Percentiles rank a stretch among this genome's conserved stretches.
phyloP scores from a whole-genome alignment of 2,113 vertebrate genomes.

The Tor tambroides region DNA sequence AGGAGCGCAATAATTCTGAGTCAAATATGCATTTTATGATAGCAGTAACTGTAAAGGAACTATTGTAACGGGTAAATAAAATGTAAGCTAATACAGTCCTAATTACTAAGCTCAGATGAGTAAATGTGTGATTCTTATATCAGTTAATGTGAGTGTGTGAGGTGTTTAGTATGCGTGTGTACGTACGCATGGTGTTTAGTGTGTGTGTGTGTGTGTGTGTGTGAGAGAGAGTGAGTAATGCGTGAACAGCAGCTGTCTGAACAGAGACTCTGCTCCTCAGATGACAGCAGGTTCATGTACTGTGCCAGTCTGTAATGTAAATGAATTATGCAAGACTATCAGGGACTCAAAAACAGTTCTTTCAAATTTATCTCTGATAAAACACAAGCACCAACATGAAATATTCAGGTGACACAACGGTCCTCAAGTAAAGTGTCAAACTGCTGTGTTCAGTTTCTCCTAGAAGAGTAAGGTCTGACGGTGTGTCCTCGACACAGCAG shows the following conservation, averaged over 20 bases:
- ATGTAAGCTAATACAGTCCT: too few relatives aligned
- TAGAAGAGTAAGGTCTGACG: neutral
- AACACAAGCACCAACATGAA: neutral
- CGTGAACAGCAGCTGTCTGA: neutral
- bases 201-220: too few relatives aligned
- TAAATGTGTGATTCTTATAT: too few relatives aligned
- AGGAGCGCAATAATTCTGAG: too few relatives aligned
- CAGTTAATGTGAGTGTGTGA: too few relatives aligned
- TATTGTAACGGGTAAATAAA: too few relatives aligned
- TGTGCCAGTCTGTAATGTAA: neutral
- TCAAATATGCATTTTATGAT: too few relatives aligned
- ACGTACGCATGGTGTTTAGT: too few relatives aligned
- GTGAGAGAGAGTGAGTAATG: too few relatives aligned
- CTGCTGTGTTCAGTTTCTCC: neutral
- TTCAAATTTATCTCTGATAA: neutral
- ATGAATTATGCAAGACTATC: slow-evolving; percentile 41
- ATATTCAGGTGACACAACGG: neutral
- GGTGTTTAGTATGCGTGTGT: too few relatives aligned
- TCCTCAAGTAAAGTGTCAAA: neutral
- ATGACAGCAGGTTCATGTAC: neutral
- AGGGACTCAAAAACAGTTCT: slow-evolving; percentile 22
- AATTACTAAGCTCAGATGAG: too few relatives aligned
- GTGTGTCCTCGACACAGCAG: neutral
- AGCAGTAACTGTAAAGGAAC: too few relatives aligned
- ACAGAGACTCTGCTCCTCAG: neutral